These are phyloP conservation scores for Metridium senile DNA, from an alignment of 92 coral and sea anemone genomes.

Conservation along the genomic window DNA sequence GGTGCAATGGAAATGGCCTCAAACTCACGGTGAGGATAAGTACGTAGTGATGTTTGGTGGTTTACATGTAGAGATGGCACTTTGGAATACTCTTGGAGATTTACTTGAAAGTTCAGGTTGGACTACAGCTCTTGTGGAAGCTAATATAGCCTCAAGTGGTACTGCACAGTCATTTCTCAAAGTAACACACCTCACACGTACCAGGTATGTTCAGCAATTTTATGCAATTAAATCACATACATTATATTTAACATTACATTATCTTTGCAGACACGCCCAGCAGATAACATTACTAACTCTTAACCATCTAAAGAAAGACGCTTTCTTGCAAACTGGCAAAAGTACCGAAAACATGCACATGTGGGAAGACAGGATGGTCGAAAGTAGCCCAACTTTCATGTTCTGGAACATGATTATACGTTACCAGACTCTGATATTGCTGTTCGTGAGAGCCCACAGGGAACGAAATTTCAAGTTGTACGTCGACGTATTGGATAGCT, in stretches of 20 bases:
- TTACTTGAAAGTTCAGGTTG: conserved; percentile 68
- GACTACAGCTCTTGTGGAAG: too few species aligned
- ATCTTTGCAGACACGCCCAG: conserved; percentile 47
- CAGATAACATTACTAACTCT: conserved; percentile 56
- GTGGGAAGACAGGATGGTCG: conserved; percentile 28
- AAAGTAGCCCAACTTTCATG: conserved; percentile 44
- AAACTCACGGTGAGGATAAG: conserved; percentile 55
- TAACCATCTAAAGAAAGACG: conserved; percentile 34
- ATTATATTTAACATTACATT: not conserved
- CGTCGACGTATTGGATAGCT: conserved; percentile 42
- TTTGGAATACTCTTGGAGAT: conserved; percentile 59
- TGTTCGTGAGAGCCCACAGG: conserved; percentile 48
- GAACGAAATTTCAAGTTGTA: conserved; percentile 28
- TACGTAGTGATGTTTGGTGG: conserved; percentile 68
- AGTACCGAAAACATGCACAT: not conserved
- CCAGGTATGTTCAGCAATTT: conserved; percentile 13
- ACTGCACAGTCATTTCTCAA: conserved; percentile 63
- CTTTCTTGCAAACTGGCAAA: not conserved
- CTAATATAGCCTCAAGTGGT: conserved; percentile 56
- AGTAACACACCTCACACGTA: conserved; percentile 47
- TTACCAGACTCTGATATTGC: conserved; percentile 45
- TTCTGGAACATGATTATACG: conserved; percentile 31
- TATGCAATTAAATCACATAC: too few species aligned
- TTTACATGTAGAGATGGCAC: too few species aligned
- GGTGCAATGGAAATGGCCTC: conserved; percentile 73